Conservation (phyloP, 2,888 invertebrate genomes). For the Oscheius sp. region DNA sequence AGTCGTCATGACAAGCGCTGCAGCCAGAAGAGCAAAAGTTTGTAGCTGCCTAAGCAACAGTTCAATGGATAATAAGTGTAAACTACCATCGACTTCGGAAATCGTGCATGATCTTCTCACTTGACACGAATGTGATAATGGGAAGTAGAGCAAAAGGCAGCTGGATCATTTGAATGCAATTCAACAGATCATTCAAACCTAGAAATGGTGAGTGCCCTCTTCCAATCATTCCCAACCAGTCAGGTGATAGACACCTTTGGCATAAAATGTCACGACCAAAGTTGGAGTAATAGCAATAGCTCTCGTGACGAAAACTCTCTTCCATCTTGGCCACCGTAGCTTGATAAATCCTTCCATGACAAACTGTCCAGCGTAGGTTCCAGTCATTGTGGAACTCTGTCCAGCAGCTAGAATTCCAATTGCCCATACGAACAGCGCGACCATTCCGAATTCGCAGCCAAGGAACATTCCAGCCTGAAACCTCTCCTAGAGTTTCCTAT, state of each 20-base stretch:
- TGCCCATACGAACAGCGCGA: slow-evolving; percentile 77
- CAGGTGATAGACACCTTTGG: slow-evolving; percentile 67
- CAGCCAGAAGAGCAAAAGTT: slow-evolving; percentile 80
- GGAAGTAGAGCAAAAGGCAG: slow-evolving; percentile 89
- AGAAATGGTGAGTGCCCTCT: neutral
- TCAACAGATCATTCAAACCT: slow-evolving; percentile 86
- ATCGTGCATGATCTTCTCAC: slow-evolving; percentile 84
- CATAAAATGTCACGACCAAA: slow-evolving; percentile 74
- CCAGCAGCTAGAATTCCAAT: slow-evolving; percentile 77
- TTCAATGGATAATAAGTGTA: too few species aligned
- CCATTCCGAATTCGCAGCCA: slow-evolving; percentile 76
- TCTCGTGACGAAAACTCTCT: slow-evolving; percentile 85
- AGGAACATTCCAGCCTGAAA: slow-evolving; percentile 73
- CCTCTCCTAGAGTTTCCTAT: too few species aligned
- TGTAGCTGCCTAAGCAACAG: slow-evolving; percentile 76
- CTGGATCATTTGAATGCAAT: slow-evolving; percentile 78
- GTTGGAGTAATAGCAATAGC: slow-evolving; percentile 84
- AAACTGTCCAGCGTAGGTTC: slow-evolving; percentile 77
- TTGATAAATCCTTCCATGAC: slow-evolving; percentile 81
- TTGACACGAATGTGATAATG: slow-evolving; percentile 87
- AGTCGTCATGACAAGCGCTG: slow-evolving; percentile 82
- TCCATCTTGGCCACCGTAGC: slow-evolving; percentile 87
- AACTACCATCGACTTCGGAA: slow-evolving; percentile 83
- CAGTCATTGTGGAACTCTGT: slow-evolving; percentile 77
- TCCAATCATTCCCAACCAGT: slow-evolving; percentile 46